Conservation (phyloP, 2,113 vertebrate genomes). For the Nothoprocta perdicaria region DNA sequence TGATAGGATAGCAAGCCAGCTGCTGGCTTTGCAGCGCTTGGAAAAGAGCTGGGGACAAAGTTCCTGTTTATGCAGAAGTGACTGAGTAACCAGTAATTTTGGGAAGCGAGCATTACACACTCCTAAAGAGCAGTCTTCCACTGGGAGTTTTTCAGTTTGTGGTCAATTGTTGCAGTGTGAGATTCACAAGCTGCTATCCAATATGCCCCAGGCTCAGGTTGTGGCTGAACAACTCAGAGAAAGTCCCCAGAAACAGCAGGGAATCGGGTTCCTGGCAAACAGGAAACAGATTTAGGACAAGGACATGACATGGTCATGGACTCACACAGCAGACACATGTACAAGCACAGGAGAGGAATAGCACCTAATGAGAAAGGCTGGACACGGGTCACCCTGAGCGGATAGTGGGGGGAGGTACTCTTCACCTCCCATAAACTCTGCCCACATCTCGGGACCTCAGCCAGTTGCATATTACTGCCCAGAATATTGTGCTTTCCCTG, state of each 20-base stretch:
- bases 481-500: neutral
- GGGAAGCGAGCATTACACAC: conserved; percentile 61
- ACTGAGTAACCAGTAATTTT: conserved; percentile 70
- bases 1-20: conserved; percentile 68
- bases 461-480: neutral
- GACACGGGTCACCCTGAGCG: fast-evolving
- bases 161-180: conserved; percentile 56
- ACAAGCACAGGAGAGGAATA: neutral
- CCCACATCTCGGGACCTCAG: neutral
- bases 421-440: neutral
- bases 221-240: conserved; percentile 22
- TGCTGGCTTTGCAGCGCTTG: conserved; percentile 52
- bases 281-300: conserved; percentile 9
- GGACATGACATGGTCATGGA: fast-evolving
- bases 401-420: neutral
- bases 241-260: conserved; percentile 48
- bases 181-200: conserved; percentile 54
- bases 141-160: conserved; percentile 57
- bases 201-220: neutral
- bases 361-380: neutral
- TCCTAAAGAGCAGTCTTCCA: conserved; percentile 66
- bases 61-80: conserved; percentile 73
- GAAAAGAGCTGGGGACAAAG: conserved; percentile 62
- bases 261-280: conserved; percentile 24
- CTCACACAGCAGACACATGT: neutral